These are phyloP conservation scores for Stenoptilia bipunctidactyla DNA, from an alignment of 2,888 invertebrate species.

Conservation along the genomic window DNA sequence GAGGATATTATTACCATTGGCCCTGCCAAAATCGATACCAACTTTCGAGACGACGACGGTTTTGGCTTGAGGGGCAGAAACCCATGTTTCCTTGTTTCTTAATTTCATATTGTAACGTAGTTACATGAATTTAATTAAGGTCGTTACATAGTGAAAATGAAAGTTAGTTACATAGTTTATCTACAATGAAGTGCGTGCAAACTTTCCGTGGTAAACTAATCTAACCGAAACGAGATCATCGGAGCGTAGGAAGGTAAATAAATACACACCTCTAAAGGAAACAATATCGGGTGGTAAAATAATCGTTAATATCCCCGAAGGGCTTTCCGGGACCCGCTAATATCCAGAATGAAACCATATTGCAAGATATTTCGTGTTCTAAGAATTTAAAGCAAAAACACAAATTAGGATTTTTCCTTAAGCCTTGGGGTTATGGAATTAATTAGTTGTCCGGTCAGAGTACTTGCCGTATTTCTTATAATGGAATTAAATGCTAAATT, in stretches of 20 bases:
- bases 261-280: slow-evolving; percentile 3
- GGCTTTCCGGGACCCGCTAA: slow-evolving; percentile 21
- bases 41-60: background rate
- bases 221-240: no score
- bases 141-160: no score
- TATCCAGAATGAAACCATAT: slow-evolving; percentile 9
- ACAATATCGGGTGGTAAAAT: slow-evolving; percentile 26
- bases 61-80: no score
- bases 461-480: slow-evolving; percentile 1
- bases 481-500: no score
- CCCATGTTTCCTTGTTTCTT: no score
- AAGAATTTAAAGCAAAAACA: background rate
- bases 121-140: no score
- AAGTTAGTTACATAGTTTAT: no score
- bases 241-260: slow-evolving; percentile 18
- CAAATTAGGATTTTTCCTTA: background rate
- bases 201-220: no score
- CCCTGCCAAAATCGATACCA: slow-evolving; percentile 1
- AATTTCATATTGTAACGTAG: no score
- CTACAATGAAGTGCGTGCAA: no score
- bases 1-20: background rate
- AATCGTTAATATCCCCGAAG: slow-evolving; percentile 26
- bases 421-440: slow-evolving; percentile 7
- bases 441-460: slow-evolving; percentile 5
- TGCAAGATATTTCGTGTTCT: background rate